A percentile compares a stretch with the other conserved stretches of the same genome.
phyloP scores from a whole-genome alignment of 2,888 invertebrate genomes.

The Amblyjoppa fuscipennis region DNA sequence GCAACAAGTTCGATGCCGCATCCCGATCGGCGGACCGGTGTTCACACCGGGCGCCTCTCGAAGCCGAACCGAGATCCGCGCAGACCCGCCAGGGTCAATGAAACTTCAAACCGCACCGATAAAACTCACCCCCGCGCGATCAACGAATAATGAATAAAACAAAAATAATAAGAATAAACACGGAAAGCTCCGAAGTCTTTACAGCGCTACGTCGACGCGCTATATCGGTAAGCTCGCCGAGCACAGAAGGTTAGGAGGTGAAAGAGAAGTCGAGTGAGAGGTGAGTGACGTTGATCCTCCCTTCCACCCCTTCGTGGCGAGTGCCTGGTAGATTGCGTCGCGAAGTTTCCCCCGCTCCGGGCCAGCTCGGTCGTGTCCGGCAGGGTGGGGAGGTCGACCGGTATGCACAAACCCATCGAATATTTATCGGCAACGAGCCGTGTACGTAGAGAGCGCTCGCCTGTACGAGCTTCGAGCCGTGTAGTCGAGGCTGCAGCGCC shows the following conservation, averaged over 20 bases:
- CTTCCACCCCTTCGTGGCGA: not conserved
- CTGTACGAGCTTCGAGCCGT: not conserved
- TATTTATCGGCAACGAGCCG: slow-evolving; percentile 46
- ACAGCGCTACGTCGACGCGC: not conserved
- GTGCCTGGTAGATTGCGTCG: slow-evolving; percentile 22
- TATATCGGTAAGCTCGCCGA: not conserved
- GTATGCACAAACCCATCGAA: slow-evolving; percentile 56
- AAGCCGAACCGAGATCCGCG: too few relatives aligned
- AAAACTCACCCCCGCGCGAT: too few relatives aligned
- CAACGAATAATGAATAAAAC: not conserved
- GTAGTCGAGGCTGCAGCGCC: not conserved
- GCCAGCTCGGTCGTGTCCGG: slow-evolving; percentile 29
- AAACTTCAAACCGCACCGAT: too few relatives aligned
- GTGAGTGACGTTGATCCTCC: slow-evolving; percentile 30
- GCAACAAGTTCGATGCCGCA: too few relatives aligned
- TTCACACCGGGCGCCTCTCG: too few relatives aligned
- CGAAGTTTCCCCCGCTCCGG: slow-evolving; percentile 28
- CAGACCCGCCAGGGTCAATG: too few relatives aligned
- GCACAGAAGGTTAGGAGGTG: not conserved
- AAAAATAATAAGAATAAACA: not conserved
- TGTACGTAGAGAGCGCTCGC: slow-evolving; percentile 37
- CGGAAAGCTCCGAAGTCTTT: not conserved
- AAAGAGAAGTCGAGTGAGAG: not conserved
- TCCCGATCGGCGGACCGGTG: too few relatives aligned
- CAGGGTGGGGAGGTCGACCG: slow-evolving; percentile 23